These are phyloP conservation scores for Morelia viridis DNA, from an alignment of 2,797 vertebrate genomes.

Conservation along the genomic window DNA sequence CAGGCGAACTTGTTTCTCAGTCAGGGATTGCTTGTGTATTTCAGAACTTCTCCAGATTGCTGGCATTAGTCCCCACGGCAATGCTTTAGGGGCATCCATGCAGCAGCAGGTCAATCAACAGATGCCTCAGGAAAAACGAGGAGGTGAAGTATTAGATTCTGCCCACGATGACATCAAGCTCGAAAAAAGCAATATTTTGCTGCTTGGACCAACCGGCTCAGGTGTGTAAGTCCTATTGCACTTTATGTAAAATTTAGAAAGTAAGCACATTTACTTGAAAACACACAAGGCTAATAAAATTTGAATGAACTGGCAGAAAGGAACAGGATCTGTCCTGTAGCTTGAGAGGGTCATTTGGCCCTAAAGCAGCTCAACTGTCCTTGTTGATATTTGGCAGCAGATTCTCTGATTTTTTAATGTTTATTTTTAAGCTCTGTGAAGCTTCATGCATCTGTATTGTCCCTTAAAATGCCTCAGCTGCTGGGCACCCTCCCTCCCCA, in stretches of 20 bases:
- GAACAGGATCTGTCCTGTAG: neutral
- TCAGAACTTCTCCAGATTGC: constrained; percentile 95
- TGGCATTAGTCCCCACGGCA: constrained; percentile 94
- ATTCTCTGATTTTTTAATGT: neutral
- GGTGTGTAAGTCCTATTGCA: constrained; percentile 70
- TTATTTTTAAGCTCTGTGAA: neutral
- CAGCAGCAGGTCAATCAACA: constrained; percentile 94
- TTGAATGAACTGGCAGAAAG: neutral
- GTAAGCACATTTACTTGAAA: neutral
- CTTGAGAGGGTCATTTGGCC: neutral
- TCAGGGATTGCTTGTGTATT: constrained; percentile 21
- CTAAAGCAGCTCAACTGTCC: neutral
- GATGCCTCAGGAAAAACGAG: constrained; percentile 88
- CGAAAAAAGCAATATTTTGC: constrained; percentile 98
- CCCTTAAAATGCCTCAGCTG: neutral
- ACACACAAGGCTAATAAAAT: neutral
- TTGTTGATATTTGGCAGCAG: neutral
- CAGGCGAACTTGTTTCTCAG: constrained; percentile 24
- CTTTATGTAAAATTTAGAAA: neutral
- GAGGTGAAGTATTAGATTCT: constrained; percentile 93
- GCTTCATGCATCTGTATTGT: neutral
- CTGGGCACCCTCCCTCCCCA: neutral
- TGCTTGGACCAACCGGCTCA: constrained; percentile 97
- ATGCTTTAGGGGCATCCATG: constrained; percentile 92
- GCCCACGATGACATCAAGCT: constrained; percentile 89